phyloP scores from a whole-genome alignment of 1,140 invertebrate genomes.

The Drosophila biarmipes region DNA sequence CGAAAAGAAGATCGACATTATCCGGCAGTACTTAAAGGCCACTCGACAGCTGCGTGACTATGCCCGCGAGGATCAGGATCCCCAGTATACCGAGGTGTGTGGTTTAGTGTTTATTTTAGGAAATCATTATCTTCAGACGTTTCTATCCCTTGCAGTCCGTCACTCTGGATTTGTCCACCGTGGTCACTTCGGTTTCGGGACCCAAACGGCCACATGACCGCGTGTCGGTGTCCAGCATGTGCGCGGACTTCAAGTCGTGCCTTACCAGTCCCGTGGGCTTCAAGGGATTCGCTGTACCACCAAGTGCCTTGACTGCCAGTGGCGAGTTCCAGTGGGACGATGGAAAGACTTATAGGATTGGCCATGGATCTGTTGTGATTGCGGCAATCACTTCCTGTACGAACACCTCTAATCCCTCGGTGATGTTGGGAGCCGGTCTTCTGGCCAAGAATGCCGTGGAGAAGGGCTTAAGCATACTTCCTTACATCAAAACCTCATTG shows the following conservation, averaged over 20 bases:
- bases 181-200: slow-evolving; percentile 97
- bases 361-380: slow-evolving; percentile 97
- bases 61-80: slow-evolving; percentile 90
- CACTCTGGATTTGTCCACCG: slow-evolving; percentile 93
- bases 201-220: slow-evolving; percentile 98
- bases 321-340: slow-evolving; percentile 93
- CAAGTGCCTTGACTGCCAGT: slow-evolving; percentile 87
- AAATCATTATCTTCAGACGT: background rate
- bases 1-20: slow-evolving; percentile 91
- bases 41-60: slow-evolving; percentile 95
- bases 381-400: slow-evolving; percentile 99
- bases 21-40: slow-evolving; percentile 93
- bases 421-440: slow-evolving; percentile 97
- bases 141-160: slow-evolving; percentile 87
- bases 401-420: slow-evolving; percentile 98
- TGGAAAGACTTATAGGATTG: slow-evolving; percentile 92
- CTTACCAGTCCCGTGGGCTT: slow-evolving; percentile 96
- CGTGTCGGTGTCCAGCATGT: slow-evolving; percentile 95
- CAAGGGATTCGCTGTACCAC: slow-evolving; percentile 95
- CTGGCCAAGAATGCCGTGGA: slow-evolving; percentile 98
- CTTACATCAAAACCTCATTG: slow-evolving; percentile 98
- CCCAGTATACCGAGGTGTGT: slow-evolving; percentile 91
- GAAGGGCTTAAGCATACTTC: slow-evolving; percentile 93
- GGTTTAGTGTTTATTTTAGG: background rate
- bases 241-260: slow-evolving; percentile 94